These are phyloP conservation scores for Orchestia grillus DNA, from an alignment of 1,140 invertebrate genomes.

Conservation along the genomic window DNA sequence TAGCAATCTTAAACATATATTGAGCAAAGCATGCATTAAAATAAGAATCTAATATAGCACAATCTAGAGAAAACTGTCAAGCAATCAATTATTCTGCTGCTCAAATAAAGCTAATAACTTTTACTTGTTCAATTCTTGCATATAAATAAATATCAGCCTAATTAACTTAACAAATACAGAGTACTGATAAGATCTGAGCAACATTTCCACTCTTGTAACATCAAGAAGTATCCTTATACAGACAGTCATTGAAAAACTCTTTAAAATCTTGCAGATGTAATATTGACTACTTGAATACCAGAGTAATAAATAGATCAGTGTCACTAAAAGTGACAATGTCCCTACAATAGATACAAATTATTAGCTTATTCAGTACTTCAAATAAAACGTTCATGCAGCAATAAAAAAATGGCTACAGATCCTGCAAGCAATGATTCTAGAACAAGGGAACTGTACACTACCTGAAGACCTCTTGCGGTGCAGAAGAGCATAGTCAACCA, in stretches of 20 bases:
- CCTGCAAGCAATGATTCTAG: not conserved
- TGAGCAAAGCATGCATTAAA: not conserved
- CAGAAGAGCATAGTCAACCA: constrained; percentile 41
- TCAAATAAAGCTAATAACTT: not conserved
- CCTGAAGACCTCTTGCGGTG: not conserved
- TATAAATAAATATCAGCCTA: not conserved
- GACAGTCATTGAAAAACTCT: not conserved
- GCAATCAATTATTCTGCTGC: not conserved
- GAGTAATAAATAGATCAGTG: not conserved
- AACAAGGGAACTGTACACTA: not conserved
- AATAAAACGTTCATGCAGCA: not conserved
- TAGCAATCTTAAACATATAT: not conserved
- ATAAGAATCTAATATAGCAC: not conserved
- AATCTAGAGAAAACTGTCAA: not conserved
- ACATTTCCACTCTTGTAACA: not conserved
- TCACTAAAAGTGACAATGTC: not conserved
- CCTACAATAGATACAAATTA: not conserved
- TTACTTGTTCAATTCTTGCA: not conserved
- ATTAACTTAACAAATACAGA: not conserved
- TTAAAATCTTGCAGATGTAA: not conserved
- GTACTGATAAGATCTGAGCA: not conserved
- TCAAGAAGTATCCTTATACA: not conserved
- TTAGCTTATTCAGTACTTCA: not conserved
- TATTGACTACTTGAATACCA: not conserved
- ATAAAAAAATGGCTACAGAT: not conserved